Evolutionary conservation across 2,113 vertebrate genomes (phyloP).

Genomic region (Ophthalmolycus amberensis): DNA sequence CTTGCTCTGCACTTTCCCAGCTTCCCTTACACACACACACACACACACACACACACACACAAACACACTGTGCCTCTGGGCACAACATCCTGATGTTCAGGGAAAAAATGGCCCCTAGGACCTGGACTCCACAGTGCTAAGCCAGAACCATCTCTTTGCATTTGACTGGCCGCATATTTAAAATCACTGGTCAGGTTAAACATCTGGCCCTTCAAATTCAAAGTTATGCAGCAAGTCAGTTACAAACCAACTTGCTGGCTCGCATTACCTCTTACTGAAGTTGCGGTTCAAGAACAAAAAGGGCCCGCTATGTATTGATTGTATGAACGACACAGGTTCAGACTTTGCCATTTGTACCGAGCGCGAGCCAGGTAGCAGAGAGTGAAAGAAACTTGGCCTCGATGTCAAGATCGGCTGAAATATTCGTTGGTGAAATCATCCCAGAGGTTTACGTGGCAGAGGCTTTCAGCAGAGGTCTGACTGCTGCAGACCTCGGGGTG

Average conservation of each 20-base stretch:
- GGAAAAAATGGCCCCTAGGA: constrained; percentile 65
- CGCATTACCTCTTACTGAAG: constrained; percentile 30
- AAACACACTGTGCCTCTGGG: constrained; percentile 52
- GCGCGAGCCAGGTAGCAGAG: constrained; percentile 21
- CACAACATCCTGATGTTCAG: constrained; percentile 66
- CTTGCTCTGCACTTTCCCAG: constrained; percentile 58
- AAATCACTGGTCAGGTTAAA: constrained; percentile 68
- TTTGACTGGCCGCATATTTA: constrained; percentile 67
- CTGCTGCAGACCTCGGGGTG: constrained; percentile 61
- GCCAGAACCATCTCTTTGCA: constrained; percentile 63
- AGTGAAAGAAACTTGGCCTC: constrained; percentile 35
- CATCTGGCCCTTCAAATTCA: constrained; percentile 67
- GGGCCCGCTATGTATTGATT: constrained; percentile 4
- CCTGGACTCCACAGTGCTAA: constrained; percentile 54
- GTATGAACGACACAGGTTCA: constrained; percentile 20
- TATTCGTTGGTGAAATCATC: constrained; percentile 49
- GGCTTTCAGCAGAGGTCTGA: constrained; percentile 59
- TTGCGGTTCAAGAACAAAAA: constrained; percentile 44
- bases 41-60: constrained; percentile 25
- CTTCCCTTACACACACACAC: constrained; percentile 29
- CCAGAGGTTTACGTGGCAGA: constrained; percentile 47
- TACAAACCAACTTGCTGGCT: constrained; percentile 48
- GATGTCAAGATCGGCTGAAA: constrained; percentile 54
- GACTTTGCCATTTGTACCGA: background rate
- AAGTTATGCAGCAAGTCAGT: constrained; percentile 49